Base-by-base conservation (phyloP, 2,888 invertebrate species). In the Osmoderma eremita region DNA sequence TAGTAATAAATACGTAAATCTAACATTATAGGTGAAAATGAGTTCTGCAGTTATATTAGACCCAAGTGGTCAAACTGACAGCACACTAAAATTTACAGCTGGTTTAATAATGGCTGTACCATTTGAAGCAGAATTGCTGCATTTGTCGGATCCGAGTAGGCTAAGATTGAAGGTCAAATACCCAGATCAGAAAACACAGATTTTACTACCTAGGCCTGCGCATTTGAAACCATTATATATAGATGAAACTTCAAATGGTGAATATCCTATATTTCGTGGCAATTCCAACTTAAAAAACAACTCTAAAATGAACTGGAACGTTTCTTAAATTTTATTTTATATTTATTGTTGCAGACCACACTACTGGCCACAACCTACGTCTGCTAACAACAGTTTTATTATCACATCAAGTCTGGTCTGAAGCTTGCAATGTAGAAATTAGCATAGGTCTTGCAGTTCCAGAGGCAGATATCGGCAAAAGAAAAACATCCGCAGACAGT, bases 401-500 rank as follows among this genome's bases (percentile, higher is more conserved):
- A 20, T 97, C 97, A 0, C 95, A 95, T 81, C 92, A 93, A 74
- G 94, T 95, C 17, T 95, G 95, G 95, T 93, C 94, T 65, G 96
- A 96, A 82, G 91, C 95, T 0, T 94, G 94, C 73, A 92, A 92
- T 66, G 92, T 96, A 17, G 94, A 95, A 78, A 89, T 96, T 67
- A 91, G 91, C 3, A 86, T 96, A 42, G 94, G 94, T 42, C 83
- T 96, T 49, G 90, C 94, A 3, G 90, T 94, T 48, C 86, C 87
- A 0, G 87, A 88, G 71, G 83, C 84, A 2, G 85, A 86, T 72
- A 77, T 83, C 67, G 83, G 84, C 58, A 81, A 81, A 67, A 73
- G 78, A 61, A 80, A 81, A 72, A 80, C 81, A 68, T 78, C 81
- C 24, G 78, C 81, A 12, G 81, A 83, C 67, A 80, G 83, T 18